Evolutionary conservation across 2,888 invertebrate genomes (phyloP).

Genomic region (Liposcelis brunnea): DNA sequence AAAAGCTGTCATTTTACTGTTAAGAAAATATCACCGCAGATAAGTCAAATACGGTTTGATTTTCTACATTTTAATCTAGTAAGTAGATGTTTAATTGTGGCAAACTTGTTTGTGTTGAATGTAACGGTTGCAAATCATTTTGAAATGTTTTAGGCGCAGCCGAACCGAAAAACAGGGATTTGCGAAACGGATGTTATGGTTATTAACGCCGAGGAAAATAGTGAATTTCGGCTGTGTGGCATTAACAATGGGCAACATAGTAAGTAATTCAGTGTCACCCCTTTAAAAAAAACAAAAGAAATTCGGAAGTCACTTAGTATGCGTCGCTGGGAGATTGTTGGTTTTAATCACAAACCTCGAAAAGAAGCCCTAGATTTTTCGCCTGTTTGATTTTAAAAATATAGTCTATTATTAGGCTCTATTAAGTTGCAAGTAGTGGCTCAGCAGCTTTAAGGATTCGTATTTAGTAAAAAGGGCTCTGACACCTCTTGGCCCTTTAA

Average conservation of each 20-base stretch:
- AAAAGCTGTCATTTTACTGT: constrained; percentile 53
- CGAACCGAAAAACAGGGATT: constrained; percentile 57
- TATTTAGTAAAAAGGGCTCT: too few relatives aligned
- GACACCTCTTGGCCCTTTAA: too few relatives aligned
- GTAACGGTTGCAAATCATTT: not conserved
- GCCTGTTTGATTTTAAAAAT: too few relatives aligned
- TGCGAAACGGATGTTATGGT: constrained; percentile 55
- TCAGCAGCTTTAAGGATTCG: too few relatives aligned
- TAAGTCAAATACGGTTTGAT: constrained; percentile 68
- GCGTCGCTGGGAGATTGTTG: too few relatives aligned
- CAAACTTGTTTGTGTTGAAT: not conserved
- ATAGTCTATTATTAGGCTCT: too few relatives aligned
- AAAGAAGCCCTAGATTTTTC: too few relatives aligned
- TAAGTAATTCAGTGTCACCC: constrained; percentile 29
- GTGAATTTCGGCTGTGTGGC: constrained; percentile 51
- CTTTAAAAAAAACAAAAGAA: too few relatives aligned
- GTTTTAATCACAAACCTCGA: too few relatives aligned
- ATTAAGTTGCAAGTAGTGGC: too few relatives aligned
- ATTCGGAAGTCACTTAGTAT: too few relatives aligned
- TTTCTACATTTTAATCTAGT: constrained; percentile 69
- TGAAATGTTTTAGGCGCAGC: constrained; percentile 48
- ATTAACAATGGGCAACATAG: constrained; percentile 72
- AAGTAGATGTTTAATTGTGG: constrained; percentile 23
- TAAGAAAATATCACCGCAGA: constrained; percentile 56
- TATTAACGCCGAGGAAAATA: constrained; percentile 36